A percentile compares a stretch with the other conserved stretches of the same genome.
Evolutionary conservation across 2,113 vertebrate species (phyloP).

Genomic region (Vireo altiloquus): DNA sequence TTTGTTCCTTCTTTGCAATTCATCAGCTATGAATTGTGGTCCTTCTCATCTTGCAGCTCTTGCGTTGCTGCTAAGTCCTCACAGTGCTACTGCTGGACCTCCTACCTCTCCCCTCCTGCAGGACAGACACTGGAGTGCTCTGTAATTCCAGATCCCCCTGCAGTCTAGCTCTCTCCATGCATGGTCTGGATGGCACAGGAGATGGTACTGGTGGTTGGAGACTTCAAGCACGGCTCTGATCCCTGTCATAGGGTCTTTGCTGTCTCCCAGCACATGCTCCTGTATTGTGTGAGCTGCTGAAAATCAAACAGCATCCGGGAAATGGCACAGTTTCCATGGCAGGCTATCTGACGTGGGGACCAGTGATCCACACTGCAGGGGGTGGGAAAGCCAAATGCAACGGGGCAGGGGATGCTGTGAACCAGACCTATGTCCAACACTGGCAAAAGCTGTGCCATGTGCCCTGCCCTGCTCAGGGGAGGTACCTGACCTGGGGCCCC

Average conservation of each 20-base stretch:
- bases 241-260: neutral
- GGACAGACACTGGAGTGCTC: neutral
- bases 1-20: neutral
- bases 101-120: neutral
- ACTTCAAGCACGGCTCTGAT: neutral
- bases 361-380: neutral
- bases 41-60: neutral
- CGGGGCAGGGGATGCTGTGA: fast-evolving
- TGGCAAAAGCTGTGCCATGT: neutral
- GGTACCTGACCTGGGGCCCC: neutral
- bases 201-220: neutral
- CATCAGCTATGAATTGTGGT: neutral
- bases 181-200: neutral
- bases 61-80: neutral
- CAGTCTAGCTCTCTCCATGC: neutral
- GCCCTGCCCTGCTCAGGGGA: neutral
- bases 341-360: neutral
- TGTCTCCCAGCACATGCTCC: neutral
- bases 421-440: neutral
- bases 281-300: neutral
- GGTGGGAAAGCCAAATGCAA: neutral
- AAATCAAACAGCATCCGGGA: neutral
- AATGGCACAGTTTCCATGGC: neutral
- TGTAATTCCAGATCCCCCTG: neutral
- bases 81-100: neutral